phyloP scores from a whole-genome alignment of 2,888 invertebrate species.

The Drosophila helvetica region DNA sequence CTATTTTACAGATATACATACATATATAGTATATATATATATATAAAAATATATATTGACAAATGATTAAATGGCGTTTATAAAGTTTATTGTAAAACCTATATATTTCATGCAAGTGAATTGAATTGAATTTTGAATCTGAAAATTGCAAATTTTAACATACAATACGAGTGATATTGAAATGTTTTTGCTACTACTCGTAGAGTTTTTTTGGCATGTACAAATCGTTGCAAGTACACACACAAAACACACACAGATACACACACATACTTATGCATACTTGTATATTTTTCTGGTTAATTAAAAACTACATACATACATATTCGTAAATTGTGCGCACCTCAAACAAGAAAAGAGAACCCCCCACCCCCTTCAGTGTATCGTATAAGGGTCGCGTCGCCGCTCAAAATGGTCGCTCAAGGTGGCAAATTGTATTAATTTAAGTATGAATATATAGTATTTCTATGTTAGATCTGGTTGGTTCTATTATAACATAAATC shows the following conservation, averaged over 20 bases:
- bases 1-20: constrained; percentile 35
- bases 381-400: constrained; percentile 25
- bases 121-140: constrained; percentile 57
- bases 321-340: constrained; percentile 19
- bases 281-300: constrained; percentile 37
- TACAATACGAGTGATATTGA: constrained; percentile 67
- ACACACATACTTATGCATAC: constrained; percentile 28
- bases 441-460: constrained; percentile 38
- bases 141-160: constrained; percentile 52
- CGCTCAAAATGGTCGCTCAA: constrained; percentile 35
- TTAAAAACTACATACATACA: constrained; percentile 28
- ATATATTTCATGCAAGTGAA: constrained; percentile 70
- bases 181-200: constrained; percentile 51
- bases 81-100: constrained; percentile 65
- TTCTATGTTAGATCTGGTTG: constrained; percentile 44
- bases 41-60: constrained; percentile 35
- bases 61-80: constrained; percentile 58
- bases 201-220: constrained; percentile 49
- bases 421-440: constrained; percentile 39
- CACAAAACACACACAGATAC: constrained; percentile 1
- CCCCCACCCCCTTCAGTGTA: not conserved
- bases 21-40: constrained; percentile 30
- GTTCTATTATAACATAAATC: constrained; percentile 42
- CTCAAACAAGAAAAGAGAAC: constrained; percentile 21
- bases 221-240: constrained; percentile 39